phyloP scores from a whole-genome alignment of 64 coral and sea anemone species.

The Acropora yongei region DNA sequence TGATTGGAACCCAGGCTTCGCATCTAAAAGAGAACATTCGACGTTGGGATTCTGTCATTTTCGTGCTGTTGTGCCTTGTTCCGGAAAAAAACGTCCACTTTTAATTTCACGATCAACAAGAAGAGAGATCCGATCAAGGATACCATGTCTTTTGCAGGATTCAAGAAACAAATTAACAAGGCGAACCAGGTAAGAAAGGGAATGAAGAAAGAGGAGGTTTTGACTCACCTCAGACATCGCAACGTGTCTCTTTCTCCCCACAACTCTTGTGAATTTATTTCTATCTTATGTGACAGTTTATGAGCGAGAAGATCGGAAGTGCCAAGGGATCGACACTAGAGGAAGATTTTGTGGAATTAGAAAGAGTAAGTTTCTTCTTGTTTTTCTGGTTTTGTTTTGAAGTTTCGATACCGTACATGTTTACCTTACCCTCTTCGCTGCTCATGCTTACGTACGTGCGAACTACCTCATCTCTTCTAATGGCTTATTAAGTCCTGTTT shows the following conservation, averaged over 20 bases:
- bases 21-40: constrained; percentile 27
- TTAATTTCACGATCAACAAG: background rate
- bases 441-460: no score
- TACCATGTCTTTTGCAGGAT: constrained; percentile 97
- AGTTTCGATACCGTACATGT: background rate
- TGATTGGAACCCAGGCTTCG: constrained; percentile 66
- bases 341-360: constrained; percentile 94
- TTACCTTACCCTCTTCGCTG: no score
- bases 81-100: background rate
- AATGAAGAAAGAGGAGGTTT: background rate
- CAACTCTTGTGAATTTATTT: constrained; percentile 1
- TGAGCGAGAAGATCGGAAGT: constrained; percentile 98
- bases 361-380: constrained; percentile 77
- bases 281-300: constrained; percentile 62
- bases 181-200: constrained; percentile 97
- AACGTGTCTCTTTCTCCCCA: background rate
- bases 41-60: background rate
- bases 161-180: constrained; percentile 98
- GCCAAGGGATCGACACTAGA: constrained; percentile 93
- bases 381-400: background rate
- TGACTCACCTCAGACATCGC: background rate
- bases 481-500: no score
- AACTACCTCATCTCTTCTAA: no score
- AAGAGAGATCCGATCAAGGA: background rate
- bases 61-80: background rate